phyloP scores from a whole-genome alignment of 2,797 vertebrate genomes.

The Lacerta agilis region DNA sequence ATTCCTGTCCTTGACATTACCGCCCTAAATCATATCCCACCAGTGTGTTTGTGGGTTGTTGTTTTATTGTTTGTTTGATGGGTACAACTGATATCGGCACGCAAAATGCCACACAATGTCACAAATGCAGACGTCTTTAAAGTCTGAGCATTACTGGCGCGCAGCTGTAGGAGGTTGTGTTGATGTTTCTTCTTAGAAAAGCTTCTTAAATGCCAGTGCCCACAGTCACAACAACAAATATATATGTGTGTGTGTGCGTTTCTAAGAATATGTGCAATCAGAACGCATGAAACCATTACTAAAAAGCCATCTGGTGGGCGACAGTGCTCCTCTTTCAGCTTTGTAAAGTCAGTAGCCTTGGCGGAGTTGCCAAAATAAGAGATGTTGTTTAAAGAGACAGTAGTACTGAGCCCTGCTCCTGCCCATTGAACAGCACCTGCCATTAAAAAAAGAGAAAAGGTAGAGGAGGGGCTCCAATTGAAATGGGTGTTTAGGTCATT shows the following conservation, averaged over 20 bases:
- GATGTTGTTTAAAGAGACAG: background rate
- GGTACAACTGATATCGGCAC: background rate
- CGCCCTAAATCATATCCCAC: background rate
- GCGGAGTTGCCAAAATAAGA: background rate
- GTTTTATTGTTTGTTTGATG: too few relatives aligned
- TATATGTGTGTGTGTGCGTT: background rate
- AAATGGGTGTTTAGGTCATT: too few relatives aligned
- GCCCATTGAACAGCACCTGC: background rate
- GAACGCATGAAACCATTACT: background rate
- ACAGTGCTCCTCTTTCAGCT: background rate
- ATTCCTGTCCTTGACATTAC: background rate
- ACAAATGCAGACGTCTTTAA: background rate
- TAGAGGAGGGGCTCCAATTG: too few relatives aligned
- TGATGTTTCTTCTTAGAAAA: background rate
- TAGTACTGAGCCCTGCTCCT: background rate
- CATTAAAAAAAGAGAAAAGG: background rate
- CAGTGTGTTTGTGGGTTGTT: background rate
- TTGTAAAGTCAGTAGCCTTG: background rate
- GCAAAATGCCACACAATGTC: conserved; percentile 18
- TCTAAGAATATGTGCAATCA: background rate
- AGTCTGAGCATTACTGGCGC: background rate
- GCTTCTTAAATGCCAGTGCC: background rate
- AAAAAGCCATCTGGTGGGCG: background rate
- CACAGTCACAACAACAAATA: background rate
- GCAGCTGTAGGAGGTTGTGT: background rate